phyloP scores from a whole-genome alignment of 2,113 vertebrate genomes.

The Circaetus cinerascens region DNA sequence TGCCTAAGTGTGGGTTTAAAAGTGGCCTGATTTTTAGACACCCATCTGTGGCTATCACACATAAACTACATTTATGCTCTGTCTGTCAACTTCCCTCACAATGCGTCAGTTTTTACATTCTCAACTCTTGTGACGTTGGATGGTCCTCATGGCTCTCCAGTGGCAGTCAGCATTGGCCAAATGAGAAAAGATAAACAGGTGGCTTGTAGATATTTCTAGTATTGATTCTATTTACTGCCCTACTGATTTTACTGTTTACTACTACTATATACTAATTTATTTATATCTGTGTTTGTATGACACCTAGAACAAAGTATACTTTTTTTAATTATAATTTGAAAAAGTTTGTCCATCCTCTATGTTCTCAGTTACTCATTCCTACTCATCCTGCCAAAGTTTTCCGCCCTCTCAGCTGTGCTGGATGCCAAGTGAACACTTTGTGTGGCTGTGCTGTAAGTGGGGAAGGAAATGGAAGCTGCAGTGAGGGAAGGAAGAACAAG shows the following conservation, averaged over 20 bases:
- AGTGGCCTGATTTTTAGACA: neutral
- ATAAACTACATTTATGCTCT: neutral
- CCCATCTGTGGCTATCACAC: neutral
- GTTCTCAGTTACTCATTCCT: neutral
- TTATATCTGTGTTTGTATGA: neutral
- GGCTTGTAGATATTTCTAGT: neutral
- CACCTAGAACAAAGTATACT: neutral
- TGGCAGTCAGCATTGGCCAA: neutral
- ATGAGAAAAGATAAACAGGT: neutral
- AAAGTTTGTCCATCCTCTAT: neutral
- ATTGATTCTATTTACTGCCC: neutral
- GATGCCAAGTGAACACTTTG: constrained; percentile 9
- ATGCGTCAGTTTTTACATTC: neutral
- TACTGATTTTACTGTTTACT: neutral
- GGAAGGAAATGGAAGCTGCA: constrained; percentile 5
- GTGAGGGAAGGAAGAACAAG: neutral
- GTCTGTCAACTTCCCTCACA: neutral
- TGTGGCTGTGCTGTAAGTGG: neutral
- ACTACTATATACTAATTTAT: neutral
- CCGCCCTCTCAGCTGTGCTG: neutral
- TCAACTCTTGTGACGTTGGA: neutral
- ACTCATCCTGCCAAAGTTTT: constrained; percentile 29
- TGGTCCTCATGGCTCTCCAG: neutral
- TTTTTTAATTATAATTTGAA: neutral
- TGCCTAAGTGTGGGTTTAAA: neutral